Conservation (phyloP, 2,113 vertebrate genomes). For the Eleginops maclovinus region DNA sequence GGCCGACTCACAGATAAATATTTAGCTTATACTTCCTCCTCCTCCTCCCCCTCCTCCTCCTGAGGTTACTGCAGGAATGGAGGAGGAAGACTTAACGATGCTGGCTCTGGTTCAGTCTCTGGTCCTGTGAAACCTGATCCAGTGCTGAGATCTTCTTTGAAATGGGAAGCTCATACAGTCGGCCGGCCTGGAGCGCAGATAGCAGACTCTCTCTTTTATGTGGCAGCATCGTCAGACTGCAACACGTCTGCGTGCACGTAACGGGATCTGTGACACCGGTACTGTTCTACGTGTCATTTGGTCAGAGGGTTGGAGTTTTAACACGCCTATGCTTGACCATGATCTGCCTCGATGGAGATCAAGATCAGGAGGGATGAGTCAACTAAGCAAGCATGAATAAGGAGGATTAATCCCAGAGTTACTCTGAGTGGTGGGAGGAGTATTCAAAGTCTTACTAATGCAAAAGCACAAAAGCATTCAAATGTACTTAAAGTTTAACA, state of each 20-base stretch:
- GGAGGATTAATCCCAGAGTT: too few relatives aligned
- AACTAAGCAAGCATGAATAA: conserved; percentile 33
- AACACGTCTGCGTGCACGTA: conserved; percentile 57
- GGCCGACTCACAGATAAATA: conserved; percentile 50
- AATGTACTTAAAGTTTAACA: too few relatives aligned
- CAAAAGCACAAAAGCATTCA: too few relatives aligned
- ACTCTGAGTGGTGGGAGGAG: too few relatives aligned
- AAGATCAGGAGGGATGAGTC: conserved; percentile 38
- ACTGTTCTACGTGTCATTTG: conserved; percentile 70
- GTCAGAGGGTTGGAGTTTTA: conserved; percentile 47
- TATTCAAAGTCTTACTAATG: too few relatives aligned
- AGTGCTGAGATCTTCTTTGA: conserved; percentile 66
- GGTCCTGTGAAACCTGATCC: conserved; percentile 72
- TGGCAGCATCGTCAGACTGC: conserved; percentile 66
- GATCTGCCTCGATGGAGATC: conserved; percentile 43
- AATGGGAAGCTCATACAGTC: conserved; percentile 73
- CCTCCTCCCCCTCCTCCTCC: conserved; percentile 39
- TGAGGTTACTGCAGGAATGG: conserved; percentile 62
- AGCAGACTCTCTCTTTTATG: conserved; percentile 57
- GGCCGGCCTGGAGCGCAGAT: conserved; percentile 60
- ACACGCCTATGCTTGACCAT: conserved; percentile 37
- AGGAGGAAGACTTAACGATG: too few relatives aligned
- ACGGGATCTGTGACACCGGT: conserved; percentile 65
- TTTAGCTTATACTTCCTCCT: conserved; percentile 46
- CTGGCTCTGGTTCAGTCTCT: conserved; percentile 71